Conservation (phyloP, 2,888 invertebrate species). For the Gymnocheta viridis region DNA sequence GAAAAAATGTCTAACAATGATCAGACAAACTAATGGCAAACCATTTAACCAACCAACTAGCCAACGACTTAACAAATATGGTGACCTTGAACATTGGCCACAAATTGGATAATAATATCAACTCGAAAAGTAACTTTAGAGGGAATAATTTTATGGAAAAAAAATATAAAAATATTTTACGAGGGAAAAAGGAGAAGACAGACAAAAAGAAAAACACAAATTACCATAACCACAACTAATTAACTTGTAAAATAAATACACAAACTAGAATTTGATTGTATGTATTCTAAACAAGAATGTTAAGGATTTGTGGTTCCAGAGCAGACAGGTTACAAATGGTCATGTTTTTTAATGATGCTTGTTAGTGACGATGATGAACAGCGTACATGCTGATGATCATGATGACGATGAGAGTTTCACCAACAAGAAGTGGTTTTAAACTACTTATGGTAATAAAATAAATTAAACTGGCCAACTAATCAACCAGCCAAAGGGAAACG, state of each 20-base stretch:
- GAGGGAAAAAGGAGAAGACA: background rate
- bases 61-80: slow-evolving; percentile 21
- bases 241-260: slow-evolving; percentile 63
- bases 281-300: slow-evolving; percentile 53
- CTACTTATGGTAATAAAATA: slow-evolving; percentile 43
- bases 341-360: slow-evolving; percentile 38
- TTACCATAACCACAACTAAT: slow-evolving; percentile 65
- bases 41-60: slow-evolving; percentile 8
- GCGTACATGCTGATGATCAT: background rate
- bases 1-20: slow-evolving; percentile 34
- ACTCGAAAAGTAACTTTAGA: slow-evolving; percentile 5
- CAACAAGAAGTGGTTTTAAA: slow-evolving; percentile 41
- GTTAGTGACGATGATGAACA: slow-evolving; percentile 10
- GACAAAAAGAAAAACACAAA: slow-evolving; percentile 28
- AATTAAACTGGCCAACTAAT: slow-evolving; percentile 31
- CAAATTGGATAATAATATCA: slow-evolving; percentile 54
- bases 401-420: background rate
- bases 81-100: slow-evolving; percentile 40
- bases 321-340: slow-evolving; percentile 41
- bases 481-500: background rate
- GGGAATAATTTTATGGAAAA: slow-evolving; percentile 17
- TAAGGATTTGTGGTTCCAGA: slow-evolving; percentile 59
- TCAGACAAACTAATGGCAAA: slow-evolving; percentile 35
- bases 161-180: slow-evolving; percentile 10
- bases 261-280: slow-evolving; percentile 57